Evolutionary conservation across 2,113 vertebrate genomes (phyloP), one percentile per base, ranked within the genome.

Genomic region (Bombycilla garrulus): DNA sequence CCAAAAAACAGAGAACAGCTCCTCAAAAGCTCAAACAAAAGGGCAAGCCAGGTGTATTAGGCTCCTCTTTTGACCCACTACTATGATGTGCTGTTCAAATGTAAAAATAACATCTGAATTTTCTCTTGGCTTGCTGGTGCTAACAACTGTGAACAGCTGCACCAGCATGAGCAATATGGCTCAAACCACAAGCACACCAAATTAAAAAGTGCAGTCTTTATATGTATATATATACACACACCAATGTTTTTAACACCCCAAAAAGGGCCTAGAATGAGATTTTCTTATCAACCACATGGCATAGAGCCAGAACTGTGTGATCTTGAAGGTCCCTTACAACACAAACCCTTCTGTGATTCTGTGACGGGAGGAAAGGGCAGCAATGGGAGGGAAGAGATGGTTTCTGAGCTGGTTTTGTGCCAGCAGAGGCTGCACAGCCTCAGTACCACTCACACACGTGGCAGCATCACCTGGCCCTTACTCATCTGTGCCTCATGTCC

Each of bases 241-340:
- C n/a, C n/a, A 17, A 8, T 22, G 2, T 12, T 84, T 38, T 11
- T 23, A 25, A 36, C 15, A 29, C 4, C 8, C 22, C 38, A 38
- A 24, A 12, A 65, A 36, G 7, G 4, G 7, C 38, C 11, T 12
- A 26, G 10, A 80, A 64, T 5, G 17, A 29, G 5, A 13, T 28
- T 51, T 9, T 33, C 15, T 87, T 71, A 9, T 22, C 33, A 26
- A 14, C 3, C 33, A 33, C 5, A 0, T 3, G 2, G 6, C 24
- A 45, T 22, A 0, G 0, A 54, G 67, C 1, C 6, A 21, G 33
- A 38, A 6, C 7, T 7, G 2, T 2, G 24, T 1, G 10, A 60
- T 19, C 9, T 14, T 11, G 12, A 19, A 51, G 22, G 33, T 19
- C 8, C 45, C 28, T 45, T 69, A 23, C 54, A 47, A 65, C 11